These are phyloP conservation scores for Thunnus albacares DNA, from an alignment of 2,797 vertebrate species.

Conservation along the genomic window DNA sequence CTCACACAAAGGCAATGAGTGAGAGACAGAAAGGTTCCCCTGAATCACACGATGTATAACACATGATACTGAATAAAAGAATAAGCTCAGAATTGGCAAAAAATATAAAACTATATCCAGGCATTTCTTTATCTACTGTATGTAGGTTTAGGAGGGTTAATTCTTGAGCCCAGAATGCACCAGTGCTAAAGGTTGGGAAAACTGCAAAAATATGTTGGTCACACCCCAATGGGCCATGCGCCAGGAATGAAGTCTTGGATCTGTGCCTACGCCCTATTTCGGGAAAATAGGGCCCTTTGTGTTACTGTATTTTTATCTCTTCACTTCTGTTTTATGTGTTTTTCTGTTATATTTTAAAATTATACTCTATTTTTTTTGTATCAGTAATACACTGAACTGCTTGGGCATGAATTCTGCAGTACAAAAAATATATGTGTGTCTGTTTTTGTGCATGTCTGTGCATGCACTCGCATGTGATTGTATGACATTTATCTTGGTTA, in stretches of 20 bases:
- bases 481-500: constrained; percentile 50
- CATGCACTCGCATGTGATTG: constrained; percentile 6
- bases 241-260: background rate
- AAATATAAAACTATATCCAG: no score
- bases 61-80: no score
- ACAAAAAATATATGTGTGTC: background rate
- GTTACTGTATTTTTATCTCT: background rate
- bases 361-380: no score
- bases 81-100: no score
- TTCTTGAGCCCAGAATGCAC: no score
- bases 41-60: no score
- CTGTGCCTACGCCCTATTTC: background rate
- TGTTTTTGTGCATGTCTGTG: background rate
- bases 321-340: background rate
- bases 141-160: no score
- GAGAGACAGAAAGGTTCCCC: no score
- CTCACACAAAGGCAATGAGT: no score
- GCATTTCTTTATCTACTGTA: no score
- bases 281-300: background rate
- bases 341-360: no score
- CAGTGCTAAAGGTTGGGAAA: no score
- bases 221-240: background rate
- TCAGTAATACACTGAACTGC: background rate
- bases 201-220: background rate
- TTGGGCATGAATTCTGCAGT: background rate